Conservation (phyloP, 2,113 vertebrate species). For the Pangasianodon gigas region DNA sequence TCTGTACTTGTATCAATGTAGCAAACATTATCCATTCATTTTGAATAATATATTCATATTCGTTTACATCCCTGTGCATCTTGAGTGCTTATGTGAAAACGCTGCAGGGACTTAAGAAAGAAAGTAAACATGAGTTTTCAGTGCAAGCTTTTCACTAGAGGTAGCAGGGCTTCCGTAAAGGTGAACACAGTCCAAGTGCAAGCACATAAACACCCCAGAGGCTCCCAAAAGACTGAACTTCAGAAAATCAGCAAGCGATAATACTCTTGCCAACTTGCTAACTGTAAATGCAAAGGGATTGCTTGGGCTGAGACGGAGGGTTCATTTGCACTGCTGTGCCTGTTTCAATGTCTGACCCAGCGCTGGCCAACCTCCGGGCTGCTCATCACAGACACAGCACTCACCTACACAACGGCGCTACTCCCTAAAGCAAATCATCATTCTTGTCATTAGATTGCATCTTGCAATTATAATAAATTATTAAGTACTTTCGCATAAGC, state of each 20-base stretch:
- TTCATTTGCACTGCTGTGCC: constrained; percentile 21
- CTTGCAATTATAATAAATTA: background rate
- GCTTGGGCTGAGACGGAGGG: background rate
- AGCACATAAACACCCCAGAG: background rate
- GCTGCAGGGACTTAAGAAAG: background rate
- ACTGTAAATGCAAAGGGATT: background rate
- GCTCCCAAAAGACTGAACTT: constrained; percentile 2
- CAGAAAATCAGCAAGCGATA: constrained; percentile 13
- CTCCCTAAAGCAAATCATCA: background rate
- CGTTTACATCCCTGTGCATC: background rate
- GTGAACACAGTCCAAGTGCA: background rate
- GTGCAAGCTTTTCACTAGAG: background rate
- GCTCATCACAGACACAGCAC: constrained; percentile 11
- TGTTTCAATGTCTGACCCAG: background rate
- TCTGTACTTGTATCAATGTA: background rate
- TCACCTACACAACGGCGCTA: background rate
- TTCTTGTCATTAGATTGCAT: background rate
- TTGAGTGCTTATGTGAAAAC: background rate
- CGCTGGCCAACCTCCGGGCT: background rate
- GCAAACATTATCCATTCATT: background rate
- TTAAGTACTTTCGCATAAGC: background rate
- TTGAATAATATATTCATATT: background rate
- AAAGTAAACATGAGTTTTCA: background rate
- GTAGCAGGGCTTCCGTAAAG: background rate
- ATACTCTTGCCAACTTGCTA: background rate